Evolutionary conservation across 2,888 invertebrate species (phyloP).

Genomic region (Amblyjoppa fuscipennis): DNA sequence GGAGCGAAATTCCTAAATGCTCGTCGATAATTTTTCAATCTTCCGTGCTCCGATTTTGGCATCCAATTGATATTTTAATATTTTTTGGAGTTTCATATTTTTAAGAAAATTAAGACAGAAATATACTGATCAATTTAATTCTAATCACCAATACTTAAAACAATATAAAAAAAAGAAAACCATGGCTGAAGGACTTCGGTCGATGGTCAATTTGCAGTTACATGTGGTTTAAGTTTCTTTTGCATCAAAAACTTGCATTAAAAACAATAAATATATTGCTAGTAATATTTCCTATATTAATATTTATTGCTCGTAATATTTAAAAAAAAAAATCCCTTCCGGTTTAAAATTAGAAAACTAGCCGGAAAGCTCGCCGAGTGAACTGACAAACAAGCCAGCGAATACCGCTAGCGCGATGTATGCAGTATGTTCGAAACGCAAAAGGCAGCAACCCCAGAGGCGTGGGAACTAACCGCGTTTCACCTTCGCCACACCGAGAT

Average conservation of each 20-base stretch:
- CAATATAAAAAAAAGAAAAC: no score
- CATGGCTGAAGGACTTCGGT: no score
- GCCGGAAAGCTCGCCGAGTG: not conserved
- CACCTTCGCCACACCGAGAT: constrained; percentile 62
- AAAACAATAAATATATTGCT: no score
- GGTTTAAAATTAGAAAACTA: not conserved
- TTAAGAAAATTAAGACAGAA: no score
- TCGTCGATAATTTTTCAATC: not conserved
- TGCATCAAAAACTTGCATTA: no score
- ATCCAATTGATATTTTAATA: not conserved
- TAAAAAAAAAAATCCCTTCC: not conserved
- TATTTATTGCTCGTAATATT: no score
- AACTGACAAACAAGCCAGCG: not conserved
- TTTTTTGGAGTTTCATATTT: not conserved
- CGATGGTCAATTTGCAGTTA: no score
- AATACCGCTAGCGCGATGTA: not conserved
- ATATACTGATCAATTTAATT: no score
- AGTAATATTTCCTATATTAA: no score
- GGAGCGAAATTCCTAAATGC: not conserved
- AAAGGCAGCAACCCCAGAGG: constrained; percentile 49
- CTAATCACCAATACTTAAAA: no score
- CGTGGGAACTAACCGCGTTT: constrained; percentile 64
- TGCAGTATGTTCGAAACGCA: not conserved
- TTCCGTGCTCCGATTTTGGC: not conserved
- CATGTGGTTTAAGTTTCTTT: no score